Evolutionary conservation across 2,888 invertebrate genomes (phyloP), one percentile per base, ranked within the genome.

Genomic region (Acanthosoma haemorrhoidale): DNA sequence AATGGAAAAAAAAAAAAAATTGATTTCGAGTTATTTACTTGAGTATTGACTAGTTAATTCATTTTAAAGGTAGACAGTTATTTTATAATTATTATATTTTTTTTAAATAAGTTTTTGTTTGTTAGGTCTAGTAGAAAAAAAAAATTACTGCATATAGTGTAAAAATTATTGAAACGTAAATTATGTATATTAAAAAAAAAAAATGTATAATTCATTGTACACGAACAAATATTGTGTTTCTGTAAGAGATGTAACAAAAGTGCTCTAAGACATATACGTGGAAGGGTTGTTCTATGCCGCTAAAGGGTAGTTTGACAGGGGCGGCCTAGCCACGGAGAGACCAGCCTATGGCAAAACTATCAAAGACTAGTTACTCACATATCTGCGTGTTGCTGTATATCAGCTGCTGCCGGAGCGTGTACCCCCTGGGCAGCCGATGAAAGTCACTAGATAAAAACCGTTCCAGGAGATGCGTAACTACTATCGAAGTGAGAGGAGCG

Each of bases 281-380:
- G 63, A 16, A 63, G 43, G 36, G 32, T 34, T 18, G 32, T 34
- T 32, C 31, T 31, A 31, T 16, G 59, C 9, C 16, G 59, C 59
- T 16, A 39, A 64, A 31, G 64, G 64, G 39, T 64, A 64, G 64
- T 64, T 41, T 1, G 31, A 31, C 11, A 29, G 39, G 64, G 64
- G 64, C 29, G 64, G 39, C 39, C 64, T n/a, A n/a, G 64, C 39
- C 64, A 29, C 41, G 39, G 4, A 39, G 21, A 16, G 39, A 25
- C 29, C 25, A 29, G 16, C 64, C 41, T 64, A 64, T 64, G 39
- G 41, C 21, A 61, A 61, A 61, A 61, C 61, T 61, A 61, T 61
- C 64, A 64, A 41, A 29, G 31, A 64, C 36, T 34, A 34, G n/a
- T 32, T 64, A 64, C 64, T 64, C 64, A 64, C 64, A 64, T 21